A percentile compares a stretch with the other conserved stretches of the same genome.
Evolutionary conservation across 1,140 invertebrate species (phyloP).

Genomic region (Aradophagus sp.): DNA sequence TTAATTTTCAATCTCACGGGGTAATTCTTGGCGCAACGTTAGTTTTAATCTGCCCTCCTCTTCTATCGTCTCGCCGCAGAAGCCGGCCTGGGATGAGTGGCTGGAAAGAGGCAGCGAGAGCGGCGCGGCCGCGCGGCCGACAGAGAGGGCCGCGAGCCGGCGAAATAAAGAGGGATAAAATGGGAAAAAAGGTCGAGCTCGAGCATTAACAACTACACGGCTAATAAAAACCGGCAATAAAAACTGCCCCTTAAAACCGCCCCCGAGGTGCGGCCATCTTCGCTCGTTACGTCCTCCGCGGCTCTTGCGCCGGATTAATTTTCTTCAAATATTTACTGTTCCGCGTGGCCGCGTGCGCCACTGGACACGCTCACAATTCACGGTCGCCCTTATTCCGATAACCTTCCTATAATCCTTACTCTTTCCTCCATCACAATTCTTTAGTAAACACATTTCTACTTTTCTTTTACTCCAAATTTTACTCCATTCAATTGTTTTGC

Average conservation of each 20-base stretch:
- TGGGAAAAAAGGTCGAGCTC: constrained; percentile 58
- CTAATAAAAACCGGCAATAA: constrained; percentile 76
- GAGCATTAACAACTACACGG: constrained; percentile 69
- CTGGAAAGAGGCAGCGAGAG: constrained; percentile 45
- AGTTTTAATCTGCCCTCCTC: constrained; percentile 74
- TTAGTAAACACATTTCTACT: too few relatives aligned
- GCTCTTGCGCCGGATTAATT: constrained; percentile 51
- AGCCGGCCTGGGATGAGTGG: constrained; percentile 47
- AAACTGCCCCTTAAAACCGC: constrained; percentile 71
- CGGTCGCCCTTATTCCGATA: too few relatives aligned
- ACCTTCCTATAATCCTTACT: too few relatives aligned
- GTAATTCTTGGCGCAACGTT: constrained; percentile 75
- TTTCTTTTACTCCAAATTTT: too few relatives aligned
- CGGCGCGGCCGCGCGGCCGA: constrained; percentile 19
- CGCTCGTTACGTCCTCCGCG: constrained; percentile 38
- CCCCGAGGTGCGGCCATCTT: constrained; percentile 55
- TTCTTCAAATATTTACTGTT: constrained; percentile 58
- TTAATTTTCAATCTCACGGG: constrained; percentile 76
- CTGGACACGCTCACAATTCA: too few relatives aligned
- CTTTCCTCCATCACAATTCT: too few relatives aligned
- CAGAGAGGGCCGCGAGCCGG: constrained; percentile 36
- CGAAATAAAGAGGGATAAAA: constrained; percentile 57
- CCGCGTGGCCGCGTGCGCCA: too few relatives aligned
- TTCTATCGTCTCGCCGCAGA: constrained; percentile 59
- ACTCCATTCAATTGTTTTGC: too few relatives aligned